Base-by-base conservation (phyloP, 2,888 invertebrate species). In the Ditula angustiorana region DNA sequence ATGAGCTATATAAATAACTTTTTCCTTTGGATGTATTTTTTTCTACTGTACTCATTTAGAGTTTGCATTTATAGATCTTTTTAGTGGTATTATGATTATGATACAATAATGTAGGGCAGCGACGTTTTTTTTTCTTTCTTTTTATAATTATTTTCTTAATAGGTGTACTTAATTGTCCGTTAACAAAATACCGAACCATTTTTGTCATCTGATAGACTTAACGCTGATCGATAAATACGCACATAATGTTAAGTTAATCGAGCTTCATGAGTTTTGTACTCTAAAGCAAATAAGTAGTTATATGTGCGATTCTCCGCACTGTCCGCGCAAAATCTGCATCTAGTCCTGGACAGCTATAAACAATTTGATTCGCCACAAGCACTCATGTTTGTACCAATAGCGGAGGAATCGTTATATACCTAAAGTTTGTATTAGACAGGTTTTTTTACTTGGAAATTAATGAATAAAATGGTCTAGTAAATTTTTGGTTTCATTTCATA, bases 51-150 rank as follows among this genome's bases (percentile, higher is more conserved):
- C 90, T 90, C 84, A 82, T 90, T 87, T 89, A 88, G 89, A 87
- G 85, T 85, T 88, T 87, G 90, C 92, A 92, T 92, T 91, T 91
- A 90, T 91, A 90, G 87, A 90, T 90, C 87, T 91, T 91, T 88
- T 89, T 90, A 90, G 88, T 80, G 76, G 83, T 81, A 81, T 78
- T 77, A 77, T 77, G 88, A 81, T 78, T 77, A 77, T 77, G 88
- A 85, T 88, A 90, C 86, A 87, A 85, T 83, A 84, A 84, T 85
- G 85, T 85, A 83, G 80, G 78, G 74, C 82, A 78, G 77, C 76
- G 78, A 71, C 71, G 71, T 77, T 71, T 75, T 69, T 78, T 77
- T 71, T 75, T 77, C 75, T 76, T 72, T 72, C 69, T 75, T 71
- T 71, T 76, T 74, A 66, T 74, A 70, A 75, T 73, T 69, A 77